A percentile compares a stretch with the other conserved stretches of the same genome.
Evolutionary conservation across 2,888 invertebrate species (phyloP).

Genomic region (Anaspis maculata): DNA sequence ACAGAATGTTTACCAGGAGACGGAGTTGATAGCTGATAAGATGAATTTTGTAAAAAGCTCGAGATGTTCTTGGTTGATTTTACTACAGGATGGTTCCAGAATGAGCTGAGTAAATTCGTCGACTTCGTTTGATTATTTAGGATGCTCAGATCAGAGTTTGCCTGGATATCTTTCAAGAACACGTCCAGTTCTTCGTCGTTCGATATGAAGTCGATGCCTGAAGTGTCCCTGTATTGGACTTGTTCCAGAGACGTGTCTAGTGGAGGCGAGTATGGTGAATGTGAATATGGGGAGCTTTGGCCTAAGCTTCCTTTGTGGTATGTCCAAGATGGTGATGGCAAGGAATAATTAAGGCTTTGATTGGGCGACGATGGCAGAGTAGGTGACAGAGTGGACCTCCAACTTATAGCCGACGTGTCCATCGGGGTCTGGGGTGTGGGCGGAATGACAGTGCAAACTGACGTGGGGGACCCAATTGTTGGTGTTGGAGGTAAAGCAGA

Average conservation of each 20-base stretch:
- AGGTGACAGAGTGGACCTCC: too few species aligned
- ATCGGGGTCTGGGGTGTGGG: too few species aligned
- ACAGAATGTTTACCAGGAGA: constrained; percentile 43
- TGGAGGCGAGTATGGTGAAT: constrained; percentile 7
- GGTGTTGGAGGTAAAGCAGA: too few species aligned
- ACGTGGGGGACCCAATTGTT: too few species aligned
- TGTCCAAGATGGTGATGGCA: constrained; percentile 38
- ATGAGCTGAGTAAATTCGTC: constrained; percentile 45
- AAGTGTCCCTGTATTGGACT: constrained; percentile 23
- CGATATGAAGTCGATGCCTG: constrained; percentile 41
- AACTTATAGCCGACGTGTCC: too few species aligned
- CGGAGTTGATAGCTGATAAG: constrained; percentile 51
- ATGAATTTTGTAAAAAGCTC: constrained; percentile 43
- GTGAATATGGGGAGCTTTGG: constrained; percentile 6
- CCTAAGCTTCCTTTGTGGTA: constrained; percentile 31
- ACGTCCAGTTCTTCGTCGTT: constrained; percentile 44
- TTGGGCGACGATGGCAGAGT: too few species aligned
- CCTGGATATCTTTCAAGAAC: constrained; percentile 42
- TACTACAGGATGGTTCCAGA: constrained; percentile 48
- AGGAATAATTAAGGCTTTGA: constrained; percentile 27
- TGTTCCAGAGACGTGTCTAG: too few species aligned
- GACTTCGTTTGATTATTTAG: constrained; percentile 35
- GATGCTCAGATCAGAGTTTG: constrained; percentile 31
- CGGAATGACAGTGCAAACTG: too few species aligned
- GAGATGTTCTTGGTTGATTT: constrained; percentile 45